These are phyloP conservation scores for Copsychus sechellarum DNA, from an alignment of 2,113 vertebrate genomes.

Conservation along the genomic window DNA sequence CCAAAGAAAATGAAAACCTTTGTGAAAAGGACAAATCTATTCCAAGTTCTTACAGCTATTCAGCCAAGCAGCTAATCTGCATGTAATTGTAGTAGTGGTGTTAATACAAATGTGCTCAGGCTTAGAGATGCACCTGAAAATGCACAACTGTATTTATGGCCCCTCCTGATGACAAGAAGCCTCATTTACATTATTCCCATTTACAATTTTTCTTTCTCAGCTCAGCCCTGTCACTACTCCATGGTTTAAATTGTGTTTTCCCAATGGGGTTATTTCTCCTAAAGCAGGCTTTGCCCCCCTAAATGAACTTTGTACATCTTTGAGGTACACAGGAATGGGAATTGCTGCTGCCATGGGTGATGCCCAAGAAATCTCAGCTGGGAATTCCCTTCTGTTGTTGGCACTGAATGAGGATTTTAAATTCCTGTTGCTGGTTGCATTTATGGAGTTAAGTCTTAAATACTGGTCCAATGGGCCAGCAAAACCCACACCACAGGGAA, in stretches of 20 bases:
- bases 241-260: not conserved
- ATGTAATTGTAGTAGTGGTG: constrained; percentile 49
- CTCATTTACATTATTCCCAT: not conserved
- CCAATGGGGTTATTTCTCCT: not conserved
- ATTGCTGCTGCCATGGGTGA: not conserved
- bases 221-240: not conserved
- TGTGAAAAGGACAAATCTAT: constrained; percentile 67
- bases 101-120: constrained; percentile 48
- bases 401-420: not conserved
- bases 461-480: fast-evolving
- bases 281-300: not conserved
- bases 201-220: not conserved
- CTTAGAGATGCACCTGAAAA: not conserved
- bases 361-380: not conserved
- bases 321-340: not conserved
- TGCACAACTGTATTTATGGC: not conserved
- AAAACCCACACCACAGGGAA: not conserved
- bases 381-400: not conserved
- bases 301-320: fast-evolving
- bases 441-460: not conserved
- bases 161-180: not conserved
- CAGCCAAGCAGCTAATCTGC: constrained; percentile 66
- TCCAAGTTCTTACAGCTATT: constrained; percentile 54
- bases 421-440: not conserved
- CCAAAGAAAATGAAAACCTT: constrained; percentile 65